Percentiles rank a stretch among this genome's conserved stretches.
phyloP scores from a whole-genome alignment of 2,888 invertebrate species.

The Rhopalosiphum nymphaeae region DNA sequence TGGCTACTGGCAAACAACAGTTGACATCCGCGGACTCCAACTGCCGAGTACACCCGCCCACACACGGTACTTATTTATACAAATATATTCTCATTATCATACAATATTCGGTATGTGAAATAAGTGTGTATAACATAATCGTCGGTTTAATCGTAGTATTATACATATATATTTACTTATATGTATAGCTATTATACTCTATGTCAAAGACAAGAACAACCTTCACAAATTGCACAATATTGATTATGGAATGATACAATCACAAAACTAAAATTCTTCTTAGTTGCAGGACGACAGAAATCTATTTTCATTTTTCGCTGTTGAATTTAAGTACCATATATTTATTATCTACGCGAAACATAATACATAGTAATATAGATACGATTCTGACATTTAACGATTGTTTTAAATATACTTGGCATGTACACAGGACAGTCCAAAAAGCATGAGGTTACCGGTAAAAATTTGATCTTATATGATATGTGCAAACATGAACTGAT shows the following conservation, averaged over 20 bases:
- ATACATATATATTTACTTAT: not conserved
- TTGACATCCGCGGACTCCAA: not conserved
- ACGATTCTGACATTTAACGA: conserved; percentile 52
- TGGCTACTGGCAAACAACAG: not conserved
- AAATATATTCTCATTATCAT: not conserved
- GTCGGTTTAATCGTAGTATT: not conserved
- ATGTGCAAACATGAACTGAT: not conserved
- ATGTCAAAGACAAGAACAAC: not conserved
- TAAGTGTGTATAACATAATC: not conserved
- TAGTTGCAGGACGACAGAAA: not conserved
- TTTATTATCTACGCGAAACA: not conserved
- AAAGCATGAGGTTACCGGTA: not conserved
- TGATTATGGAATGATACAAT: not conserved
- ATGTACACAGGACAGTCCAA: not conserved
- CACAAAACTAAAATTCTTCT: not conserved
- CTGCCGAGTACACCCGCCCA: not conserved
- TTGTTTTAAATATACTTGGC: conserved; percentile 62
- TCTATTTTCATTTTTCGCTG: not conserved
- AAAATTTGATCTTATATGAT: conserved; percentile 14
- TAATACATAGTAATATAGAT: not conserved
- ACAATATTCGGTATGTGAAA: not conserved
- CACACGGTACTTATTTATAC: conserved; percentile 33
- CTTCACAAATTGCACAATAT: not conserved
- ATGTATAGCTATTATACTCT: not conserved
- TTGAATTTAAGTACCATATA: not conserved